Conservation (phyloP, 2,888 invertebrate genomes). For the Aporophyla lueneburgensis region DNA sequence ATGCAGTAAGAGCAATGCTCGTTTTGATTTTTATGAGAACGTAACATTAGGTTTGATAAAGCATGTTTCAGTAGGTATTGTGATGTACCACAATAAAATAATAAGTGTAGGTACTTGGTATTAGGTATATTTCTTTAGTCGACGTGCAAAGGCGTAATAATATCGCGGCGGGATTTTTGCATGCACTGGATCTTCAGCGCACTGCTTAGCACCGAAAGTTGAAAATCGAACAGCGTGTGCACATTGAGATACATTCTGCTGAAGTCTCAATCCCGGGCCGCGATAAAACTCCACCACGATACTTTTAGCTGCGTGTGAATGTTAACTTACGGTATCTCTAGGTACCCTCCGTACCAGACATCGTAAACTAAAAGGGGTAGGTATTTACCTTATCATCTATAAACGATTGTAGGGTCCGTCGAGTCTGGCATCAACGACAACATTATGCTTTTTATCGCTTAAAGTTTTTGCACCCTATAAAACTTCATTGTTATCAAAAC, state of each 20-base stretch:
- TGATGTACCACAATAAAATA: slow-evolving; percentile 15
- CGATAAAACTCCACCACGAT: too few relatives aligned
- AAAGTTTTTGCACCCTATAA: slow-evolving; percentile 1
- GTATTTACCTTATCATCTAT: slow-evolving; percentile 4
- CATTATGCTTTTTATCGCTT: slow-evolving; percentile 11
- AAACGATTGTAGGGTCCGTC: not conserved
- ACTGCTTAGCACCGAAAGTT: too few relatives aligned
- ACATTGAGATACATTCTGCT: too few relatives aligned
- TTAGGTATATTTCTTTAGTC: not conserved
- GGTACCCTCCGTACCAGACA: not conserved
- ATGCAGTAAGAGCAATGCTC: slow-evolving; percentile 50
- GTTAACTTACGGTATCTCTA: not conserved
- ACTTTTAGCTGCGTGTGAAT: too few relatives aligned
- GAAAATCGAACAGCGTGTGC: too few relatives aligned
- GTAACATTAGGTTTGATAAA: slow-evolving; percentile 26
- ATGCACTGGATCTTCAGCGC: too few relatives aligned
- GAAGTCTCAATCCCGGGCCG: too few relatives aligned
- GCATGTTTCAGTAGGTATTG: slow-evolving; percentile 14
- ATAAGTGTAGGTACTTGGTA: not conserved
- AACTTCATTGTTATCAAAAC: not conserved
- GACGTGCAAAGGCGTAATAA: too few relatives aligned
- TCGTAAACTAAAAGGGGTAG: slow-evolving; percentile 19
- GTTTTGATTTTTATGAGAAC: slow-evolving; percentile 49
- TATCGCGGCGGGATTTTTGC: too few relatives aligned
- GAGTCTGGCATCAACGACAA: slow-evolving; percentile 15